Evolutionary conservation across 2,113 vertebrate genomes (phyloP), one percentile per base, ranked within the genome.

Genomic region (Anseranas semipalmata): DNA sequence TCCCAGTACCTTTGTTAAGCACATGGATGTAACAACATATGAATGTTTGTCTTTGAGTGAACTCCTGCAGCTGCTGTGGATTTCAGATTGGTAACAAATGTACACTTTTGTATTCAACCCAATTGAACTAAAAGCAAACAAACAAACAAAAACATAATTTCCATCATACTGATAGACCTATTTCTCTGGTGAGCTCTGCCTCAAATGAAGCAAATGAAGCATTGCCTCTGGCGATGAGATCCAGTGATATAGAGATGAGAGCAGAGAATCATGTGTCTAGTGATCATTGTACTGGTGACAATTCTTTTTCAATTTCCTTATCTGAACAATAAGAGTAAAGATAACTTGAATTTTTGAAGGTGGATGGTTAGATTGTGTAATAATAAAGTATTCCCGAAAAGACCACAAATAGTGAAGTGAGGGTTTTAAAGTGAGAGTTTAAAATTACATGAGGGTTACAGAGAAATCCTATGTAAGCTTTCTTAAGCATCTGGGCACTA

Each of bases 91-190:
- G 6, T 52, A 60, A 78, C 46, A 81, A 68, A 62, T 7, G 22
- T 12, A 2, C 59, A 25, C 19, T 78, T 53, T 91, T 60, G 9
- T 62, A 12, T 68, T 82, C 52, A 76, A 6, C 45, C 20, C 39
- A n/a, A 0, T 4, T 48, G 43, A 85, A 68, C 15, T 75, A 24
- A 75, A 89, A 89, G 19, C 25, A 41, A 83, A 32, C 15, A 60
- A 79, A 24, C 8, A 52, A 60, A 14, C 25, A 41, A 27, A 24
- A 24, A 28, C 9, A 17, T 63, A 32, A 35, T 59, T 60, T 59
- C 17, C 17, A 18, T 72, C 5, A 4, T 52, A 52, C 27, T 1
- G 2, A 28, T 79, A 45, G 43, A 53, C 15, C 7, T 84, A 0
- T 56, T 77, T 87, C 37, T 74, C 59, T 65, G 25, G 25, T 56